Base-by-base conservation (phyloP, 1,140 invertebrate genomes). In the Lordiphosa clarofinis region DNA sequence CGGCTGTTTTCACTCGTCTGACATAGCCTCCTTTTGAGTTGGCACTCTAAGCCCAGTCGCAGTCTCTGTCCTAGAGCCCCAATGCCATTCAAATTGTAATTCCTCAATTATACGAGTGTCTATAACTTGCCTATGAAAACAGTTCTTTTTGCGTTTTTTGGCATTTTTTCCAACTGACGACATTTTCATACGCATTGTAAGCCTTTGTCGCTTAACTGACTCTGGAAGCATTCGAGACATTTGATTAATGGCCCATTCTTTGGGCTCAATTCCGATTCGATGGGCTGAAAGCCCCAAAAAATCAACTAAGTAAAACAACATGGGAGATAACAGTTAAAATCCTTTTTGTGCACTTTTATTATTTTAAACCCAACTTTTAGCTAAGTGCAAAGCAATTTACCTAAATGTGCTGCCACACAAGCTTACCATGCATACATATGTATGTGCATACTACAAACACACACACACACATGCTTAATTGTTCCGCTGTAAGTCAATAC, bases 331-430 rank as follows among this genome's bases (percentile, higher is more conserved):
- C 67, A 75, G 39, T 44, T 46, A 54, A 75, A 79, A 63, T 60
- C 42, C 65, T 60, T 72, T 82, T 74, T 43, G 39, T 61, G 53
- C 78, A 57, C 73, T 69, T 67, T 72, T 70, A 76, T 81, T 81
- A 82, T 81, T 84, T 73, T 64, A 55, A 63, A 58, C 55, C 55
- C 78, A 84, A 82, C 78, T 82, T 84, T 78, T 65, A 78, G 78
- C 78, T 84, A 82, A 82, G 78, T 82, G 78, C 79, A 82, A 82
- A 82, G 84, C 78, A 84, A 84, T 82, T 84, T 82, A 84, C 78
- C 78, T 61, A 82, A 82, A 76, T 78, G 63, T 63, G 49, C 67
- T 39, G 31, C 37, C 61, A 39, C 33, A 42, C 46, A 31, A n/a
- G 40, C 52, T 35, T 52, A 66, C 61, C 35, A n/a, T 24, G 21